Evolutionary conservation across 2,113 vertebrate genomes (phyloP), one percentile per base, ranked within the genome.

Genomic region (Leptobrachium leishanense): DNA sequence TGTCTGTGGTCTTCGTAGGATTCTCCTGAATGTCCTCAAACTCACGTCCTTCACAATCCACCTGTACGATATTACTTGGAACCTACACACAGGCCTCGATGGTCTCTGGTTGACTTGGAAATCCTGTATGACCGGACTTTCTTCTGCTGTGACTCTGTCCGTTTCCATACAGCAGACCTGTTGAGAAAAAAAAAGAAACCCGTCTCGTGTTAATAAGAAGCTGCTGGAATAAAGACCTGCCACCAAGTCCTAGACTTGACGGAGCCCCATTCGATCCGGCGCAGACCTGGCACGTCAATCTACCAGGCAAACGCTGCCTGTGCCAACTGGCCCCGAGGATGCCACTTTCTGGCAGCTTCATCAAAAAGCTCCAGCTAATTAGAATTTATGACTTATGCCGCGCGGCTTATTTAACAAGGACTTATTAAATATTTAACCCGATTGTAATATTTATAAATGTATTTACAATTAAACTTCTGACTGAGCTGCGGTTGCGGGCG

Each of bases 351-450:
- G 42, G 68, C 68, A 46, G 68, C 43, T 70, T 70, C n/a, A 43
- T 70, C 55, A 46, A 70, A 13, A 46, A 46, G 13, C 67, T 70
- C 2, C 68, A 46, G 43, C 44, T 68, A 50, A 70, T 70, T 50
- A 70, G 43, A 70, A 43, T 44, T 68, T 43, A 70, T 70, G 68
- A 20, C 68, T 44, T 70, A n/a, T 50, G 46, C 20, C 39, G 44
- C 39, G 44, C n/a, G 68, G 43, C 68, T 70, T 70, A 70, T 70
- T 44, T 70, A 70, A 70, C 68, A 15, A 70, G 68, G 44, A 43
- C 11, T 6, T 70, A 70, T 70, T 70, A 70, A 70, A 70, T 70
- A 70, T 70, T 70, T n/a, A 70, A 46, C 8, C 9, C 13, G 43
- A 31, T 70, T 70, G 15, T 50, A 70, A 70, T 70, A 46, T 43